Evolutionary conservation across 2,888 invertebrate genomes (phyloP).

Genomic region (Sthenelais limicola): DNA sequence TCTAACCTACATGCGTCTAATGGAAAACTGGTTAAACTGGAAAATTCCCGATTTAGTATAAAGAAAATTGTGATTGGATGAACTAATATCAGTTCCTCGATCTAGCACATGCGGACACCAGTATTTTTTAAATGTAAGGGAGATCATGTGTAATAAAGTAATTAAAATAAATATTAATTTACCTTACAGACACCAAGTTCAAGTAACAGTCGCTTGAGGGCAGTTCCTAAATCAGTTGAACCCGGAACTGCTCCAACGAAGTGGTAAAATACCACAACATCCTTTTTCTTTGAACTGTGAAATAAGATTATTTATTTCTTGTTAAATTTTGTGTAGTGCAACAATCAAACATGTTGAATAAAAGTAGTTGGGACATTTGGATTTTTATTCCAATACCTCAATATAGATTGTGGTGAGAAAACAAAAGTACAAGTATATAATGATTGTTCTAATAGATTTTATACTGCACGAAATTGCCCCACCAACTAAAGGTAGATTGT

Average conservation of each 20-base stretch:
- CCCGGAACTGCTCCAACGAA: conserved; percentile 71
- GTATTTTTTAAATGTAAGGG: neutral
- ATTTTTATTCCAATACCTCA: no score
- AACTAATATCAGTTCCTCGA: neutral
- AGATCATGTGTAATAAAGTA: neutral
- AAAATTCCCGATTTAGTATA: neutral
- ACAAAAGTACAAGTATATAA: no score
- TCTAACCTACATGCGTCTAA: no score
- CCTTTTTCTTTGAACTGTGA: conserved; percentile 47
- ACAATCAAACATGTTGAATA: no score
- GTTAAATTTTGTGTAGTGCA: no score
- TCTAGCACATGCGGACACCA: neutral
- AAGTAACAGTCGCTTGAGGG: conserved; percentile 65
- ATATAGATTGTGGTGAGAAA: no score
- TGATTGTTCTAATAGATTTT: no score
- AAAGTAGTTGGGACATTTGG: no score
- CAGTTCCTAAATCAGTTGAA: conserved; percentile 64
- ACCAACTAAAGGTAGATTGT: no score
- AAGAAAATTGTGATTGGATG: neutral
- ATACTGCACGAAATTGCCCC: neutral
- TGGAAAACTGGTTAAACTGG: neutral
- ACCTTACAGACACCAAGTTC: conserved; percentile 66
- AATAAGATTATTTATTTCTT: neutral
- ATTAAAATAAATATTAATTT: conserved; percentile 3
- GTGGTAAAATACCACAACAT: conserved; percentile 69